Conservation (phyloP, 2,797 vertebrate species). For the Molossus alvarezi region DNA sequence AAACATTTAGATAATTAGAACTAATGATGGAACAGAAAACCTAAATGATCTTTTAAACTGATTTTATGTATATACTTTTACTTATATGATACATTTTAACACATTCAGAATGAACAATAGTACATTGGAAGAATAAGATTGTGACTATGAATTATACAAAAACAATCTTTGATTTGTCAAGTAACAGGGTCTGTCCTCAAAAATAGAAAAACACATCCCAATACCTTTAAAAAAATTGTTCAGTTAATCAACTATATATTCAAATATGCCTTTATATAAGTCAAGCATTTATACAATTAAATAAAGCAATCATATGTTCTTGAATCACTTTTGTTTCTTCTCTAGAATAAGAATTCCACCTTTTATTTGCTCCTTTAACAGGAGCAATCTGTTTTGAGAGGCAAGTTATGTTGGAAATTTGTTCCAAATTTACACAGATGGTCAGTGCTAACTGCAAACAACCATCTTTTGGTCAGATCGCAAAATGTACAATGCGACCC, state of each 20-base stretch:
- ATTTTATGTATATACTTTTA: conserved; percentile 44
- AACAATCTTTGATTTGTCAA: neutral
- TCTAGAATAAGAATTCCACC: neutral
- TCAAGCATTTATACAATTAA: conserved; percentile 56
- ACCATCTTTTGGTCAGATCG: neutral
- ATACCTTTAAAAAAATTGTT: neutral
- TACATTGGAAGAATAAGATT: conserved; percentile 25
- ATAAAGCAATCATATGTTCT: neutral
- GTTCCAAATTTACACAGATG: conserved; percentile 7
- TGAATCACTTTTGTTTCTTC: conserved; percentile 22
- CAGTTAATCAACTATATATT: conserved; percentile 15
- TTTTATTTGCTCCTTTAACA: conserved; percentile 55
- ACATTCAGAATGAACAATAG: conserved; percentile 19
- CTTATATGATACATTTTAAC: conserved; percentile 48
- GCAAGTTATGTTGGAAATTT: conserved; percentile 35
- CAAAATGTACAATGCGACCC: neutral
- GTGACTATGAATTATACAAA: neutral
- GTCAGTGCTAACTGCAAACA: neutral
- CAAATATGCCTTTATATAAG: neutral
- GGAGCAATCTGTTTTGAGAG: conserved; percentile 39
- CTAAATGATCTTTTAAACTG: neutral
- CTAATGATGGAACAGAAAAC: conserved; percentile 45
- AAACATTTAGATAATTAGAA: conserved; percentile 56
- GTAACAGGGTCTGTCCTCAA: neutral
- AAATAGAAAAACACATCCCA: neutral